Conservation (phyloP, 2,888 invertebrate genomes). For the Ophioninae sp. region DNA sequence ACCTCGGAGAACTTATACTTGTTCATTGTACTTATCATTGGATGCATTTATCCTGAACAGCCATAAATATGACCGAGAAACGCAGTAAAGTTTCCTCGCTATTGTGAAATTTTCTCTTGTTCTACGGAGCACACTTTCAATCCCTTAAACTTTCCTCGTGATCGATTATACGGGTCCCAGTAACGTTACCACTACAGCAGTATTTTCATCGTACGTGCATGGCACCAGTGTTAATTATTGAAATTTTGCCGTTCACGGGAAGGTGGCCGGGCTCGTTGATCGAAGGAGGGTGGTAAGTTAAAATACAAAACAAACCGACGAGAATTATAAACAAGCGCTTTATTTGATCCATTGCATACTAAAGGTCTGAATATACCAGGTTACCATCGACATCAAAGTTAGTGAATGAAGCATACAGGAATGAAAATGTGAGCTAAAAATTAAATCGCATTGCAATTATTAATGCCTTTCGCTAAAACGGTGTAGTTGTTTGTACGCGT, state of each 20-base stretch:
- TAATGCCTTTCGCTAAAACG: constrained; percentile 8
- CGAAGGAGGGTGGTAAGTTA: neutral
- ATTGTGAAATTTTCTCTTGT: neutral
- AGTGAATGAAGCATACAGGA: constrained; percentile 26
- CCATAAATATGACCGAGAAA: no score
- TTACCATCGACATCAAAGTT: neutral
- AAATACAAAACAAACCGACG: constrained; percentile 12
- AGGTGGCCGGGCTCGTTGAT: no score
- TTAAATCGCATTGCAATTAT: no score
- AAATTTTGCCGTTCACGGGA: neutral
- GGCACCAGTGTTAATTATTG: constrained; percentile 32
- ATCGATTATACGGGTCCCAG: constrained; percentile 12
- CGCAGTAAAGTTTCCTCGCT: no score
- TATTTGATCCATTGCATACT: constrained; percentile 38
- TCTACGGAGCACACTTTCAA: neutral
- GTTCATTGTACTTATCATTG: no score
- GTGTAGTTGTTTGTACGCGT: constrained; percentile 29
- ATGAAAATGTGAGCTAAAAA: constrained; percentile 8
- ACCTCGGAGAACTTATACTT: no score
- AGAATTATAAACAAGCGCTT: constrained; percentile 43
- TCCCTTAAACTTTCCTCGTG: constrained; percentile 20
- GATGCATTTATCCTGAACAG: no score
- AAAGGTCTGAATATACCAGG: neutral
- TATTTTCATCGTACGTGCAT: constrained; percentile 1
- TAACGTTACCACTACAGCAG: neutral